Percentiles rank a stretch among this genome's conserved stretches.
These are phyloP conservation scores for Syrista parreyssii DNA, from an alignment of 2,888 invertebrate genomes.

Conservation along the genomic window DNA sequence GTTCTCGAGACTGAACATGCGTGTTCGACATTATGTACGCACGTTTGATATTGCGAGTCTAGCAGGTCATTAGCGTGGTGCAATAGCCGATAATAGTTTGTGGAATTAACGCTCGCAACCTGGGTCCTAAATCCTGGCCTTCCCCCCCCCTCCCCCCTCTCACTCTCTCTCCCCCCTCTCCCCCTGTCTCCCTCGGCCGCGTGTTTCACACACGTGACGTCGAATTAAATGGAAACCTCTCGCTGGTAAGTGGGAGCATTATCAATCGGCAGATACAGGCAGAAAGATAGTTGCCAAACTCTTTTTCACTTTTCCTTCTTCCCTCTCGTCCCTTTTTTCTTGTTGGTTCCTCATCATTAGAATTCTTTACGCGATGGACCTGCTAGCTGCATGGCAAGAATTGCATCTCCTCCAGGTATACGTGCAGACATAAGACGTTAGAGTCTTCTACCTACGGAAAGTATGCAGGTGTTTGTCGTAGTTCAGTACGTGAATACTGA, in stretches of 20 bases:
- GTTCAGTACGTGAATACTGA: not conserved
- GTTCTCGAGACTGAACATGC: not conserved
- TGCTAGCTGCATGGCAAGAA: not conserved
- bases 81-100: slow-evolving; percentile 1
- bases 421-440: not conserved
- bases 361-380: not conserved
- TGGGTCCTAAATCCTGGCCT: not conserved
- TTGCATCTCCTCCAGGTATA: not conserved
- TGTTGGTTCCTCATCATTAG: too few species aligned
- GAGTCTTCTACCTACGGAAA: not conserved
- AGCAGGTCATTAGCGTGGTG: not conserved
- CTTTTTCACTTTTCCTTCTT: not conserved
- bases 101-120: slow-evolving; percentile 2
- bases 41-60: not conserved
- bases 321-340: too few species aligned
- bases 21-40: not conserved
- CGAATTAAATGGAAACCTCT: not conserved
- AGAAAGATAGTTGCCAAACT: not conserved
- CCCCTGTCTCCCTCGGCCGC: not conserved
- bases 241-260: not conserved
- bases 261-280: not conserved
- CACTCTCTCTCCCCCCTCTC: not conserved
- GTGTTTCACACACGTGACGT: not conserved
- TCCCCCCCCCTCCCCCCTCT: not conserved
- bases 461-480: not conserved